Percentiles rank a stretch among this genome's conserved stretches.
These are phyloP conservation scores for Phoxinus phoxinus DNA, from an alignment of 2,113 vertebrate species.

Conservation along the genomic window DNA sequence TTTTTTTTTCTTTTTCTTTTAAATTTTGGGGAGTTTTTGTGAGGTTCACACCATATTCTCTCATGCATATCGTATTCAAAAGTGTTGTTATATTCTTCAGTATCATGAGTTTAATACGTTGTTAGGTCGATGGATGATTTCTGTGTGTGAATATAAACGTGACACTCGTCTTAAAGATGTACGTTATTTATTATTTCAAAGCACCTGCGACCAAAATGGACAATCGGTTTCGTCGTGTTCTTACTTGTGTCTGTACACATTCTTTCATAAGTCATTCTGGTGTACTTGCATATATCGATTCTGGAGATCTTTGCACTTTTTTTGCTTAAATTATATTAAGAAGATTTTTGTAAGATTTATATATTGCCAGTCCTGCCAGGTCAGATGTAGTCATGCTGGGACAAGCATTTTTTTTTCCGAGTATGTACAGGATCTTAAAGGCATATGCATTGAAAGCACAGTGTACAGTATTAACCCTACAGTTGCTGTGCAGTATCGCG, in stretches of 20 bases:
- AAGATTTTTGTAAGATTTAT: conserved; percentile 1
- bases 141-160: neutral
- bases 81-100: neutral
- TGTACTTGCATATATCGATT: neutral
- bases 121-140: neutral
- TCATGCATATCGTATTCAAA: neutral
- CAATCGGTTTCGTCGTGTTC: neutral
- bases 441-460: conserved; percentile 17
- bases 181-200: neutral
- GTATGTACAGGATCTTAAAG: neutral
- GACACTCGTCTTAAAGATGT: neutral
- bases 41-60: neutral
- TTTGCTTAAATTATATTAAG: neutral
- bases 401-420: neutral
- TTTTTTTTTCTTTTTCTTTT: neutral
- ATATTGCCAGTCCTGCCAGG: neutral
- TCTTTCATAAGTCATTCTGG: neutral
- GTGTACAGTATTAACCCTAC: neutral
- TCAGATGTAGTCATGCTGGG: neutral
- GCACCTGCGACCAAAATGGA: neutral
- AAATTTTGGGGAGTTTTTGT: neutral
- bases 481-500: conserved; percentile 25
- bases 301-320: conserved; percentile 24
- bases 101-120: neutral
- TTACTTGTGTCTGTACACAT: neutral